Evolutionary conservation across 2,113 vertebrate genomes (phyloP), one percentile per base, ranked within the genome.

Genomic region (Vulpes vulpes): DNA sequence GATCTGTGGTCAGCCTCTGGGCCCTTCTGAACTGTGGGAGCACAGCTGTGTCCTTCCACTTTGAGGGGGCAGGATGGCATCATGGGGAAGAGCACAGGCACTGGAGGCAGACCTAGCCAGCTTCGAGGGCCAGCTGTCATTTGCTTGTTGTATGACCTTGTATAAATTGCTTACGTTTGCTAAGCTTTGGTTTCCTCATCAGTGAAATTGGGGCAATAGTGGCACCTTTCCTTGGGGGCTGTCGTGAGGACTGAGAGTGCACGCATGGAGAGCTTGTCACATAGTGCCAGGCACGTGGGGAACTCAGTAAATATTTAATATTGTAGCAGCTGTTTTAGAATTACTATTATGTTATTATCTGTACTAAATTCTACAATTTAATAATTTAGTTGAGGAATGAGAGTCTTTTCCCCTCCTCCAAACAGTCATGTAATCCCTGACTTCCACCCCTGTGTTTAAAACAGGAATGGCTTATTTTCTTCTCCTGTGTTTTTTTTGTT

Each of bases 361-460:
- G 81, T 65, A 90, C 60, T 83, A 81, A 60, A 93, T 80, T 84
- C 8, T 71, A 14, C 79, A 88, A 84, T 71, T 88, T 49, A 87
- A n/a, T 67, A 71, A 74, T 91, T 78, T 55, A 93, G 22, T 78
- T 78, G 38, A 82, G 17, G 27, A 95, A 80, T 43, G 38, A 83
- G 71, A 57, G 3, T 85, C 76, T 57, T 69, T 88, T 59, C 25
- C 5, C 35, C 3, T 78, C 27, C 12, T 90, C 49, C 11, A 81
- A 23, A 43, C 17, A 80, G n/a, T 93, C 38, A 69, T 89, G 49
- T 49, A 19, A 89, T 96, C 16, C 19, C 95, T 94, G 80, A 84
- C 2, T 20, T 91, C 30, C 35, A 16, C 20, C 16, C 55, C 65
- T 78, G 65, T 78, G 60, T 96, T 96, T 73, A 93, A 85, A 83